Evolutionary conservation across 2,797 vertebrate genomes (phyloP).

Genomic region (Taenioides sp.): DNA sequence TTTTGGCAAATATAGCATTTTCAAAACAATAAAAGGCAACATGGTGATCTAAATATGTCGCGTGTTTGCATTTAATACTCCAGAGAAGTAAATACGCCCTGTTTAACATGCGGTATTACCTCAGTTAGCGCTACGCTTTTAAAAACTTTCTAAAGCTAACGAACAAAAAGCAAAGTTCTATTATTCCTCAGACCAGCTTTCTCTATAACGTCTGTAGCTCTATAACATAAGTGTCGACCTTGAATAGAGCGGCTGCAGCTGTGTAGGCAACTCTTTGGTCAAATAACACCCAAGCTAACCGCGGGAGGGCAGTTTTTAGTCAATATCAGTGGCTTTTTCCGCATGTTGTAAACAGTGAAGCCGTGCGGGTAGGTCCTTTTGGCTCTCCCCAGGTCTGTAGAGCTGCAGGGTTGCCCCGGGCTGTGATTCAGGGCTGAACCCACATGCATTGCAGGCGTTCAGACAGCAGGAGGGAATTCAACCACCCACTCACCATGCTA

Average conservation of each 20-base stretch:
- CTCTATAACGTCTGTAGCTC: slow-evolving; percentile 3
- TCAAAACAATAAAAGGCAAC: too few species aligned
- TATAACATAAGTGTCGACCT: slow-evolving; percentile 16
- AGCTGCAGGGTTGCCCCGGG: slow-evolving; percentile 35
- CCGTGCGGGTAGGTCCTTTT: slow-evolving; percentile 36
- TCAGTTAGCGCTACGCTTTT: background rate
- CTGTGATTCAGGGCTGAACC: slow-evolving; percentile 25
- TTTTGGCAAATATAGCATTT: too few species aligned
- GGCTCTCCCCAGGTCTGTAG: slow-evolving; percentile 27
- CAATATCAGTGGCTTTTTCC: slow-evolving; percentile 14
- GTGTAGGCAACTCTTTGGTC: slow-evolving; percentile 16
- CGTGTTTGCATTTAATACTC: too few species aligned
- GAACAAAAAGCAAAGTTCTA: slow-evolving; percentile 18
- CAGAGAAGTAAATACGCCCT: too few species aligned
- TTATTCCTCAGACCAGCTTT: background rate
- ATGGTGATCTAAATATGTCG: too few species aligned
- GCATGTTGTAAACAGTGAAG: slow-evolving; percentile 35
- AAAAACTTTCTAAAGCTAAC: background rate
- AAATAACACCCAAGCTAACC: slow-evolving; percentile 8
- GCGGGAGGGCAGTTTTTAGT: slow-evolving; percentile 24
- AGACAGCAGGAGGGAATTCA: slow-evolving; percentile 29
- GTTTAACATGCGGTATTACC: background rate
- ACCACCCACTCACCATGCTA: slow-evolving; percentile 23
- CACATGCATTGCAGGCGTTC: slow-evolving; percentile 9
- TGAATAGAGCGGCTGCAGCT: slow-evolving; percentile 9